Base-by-base conservation (phyloP, 2,113 vertebrate species). In the Hypocryptadius cinnamomeus region DNA sequence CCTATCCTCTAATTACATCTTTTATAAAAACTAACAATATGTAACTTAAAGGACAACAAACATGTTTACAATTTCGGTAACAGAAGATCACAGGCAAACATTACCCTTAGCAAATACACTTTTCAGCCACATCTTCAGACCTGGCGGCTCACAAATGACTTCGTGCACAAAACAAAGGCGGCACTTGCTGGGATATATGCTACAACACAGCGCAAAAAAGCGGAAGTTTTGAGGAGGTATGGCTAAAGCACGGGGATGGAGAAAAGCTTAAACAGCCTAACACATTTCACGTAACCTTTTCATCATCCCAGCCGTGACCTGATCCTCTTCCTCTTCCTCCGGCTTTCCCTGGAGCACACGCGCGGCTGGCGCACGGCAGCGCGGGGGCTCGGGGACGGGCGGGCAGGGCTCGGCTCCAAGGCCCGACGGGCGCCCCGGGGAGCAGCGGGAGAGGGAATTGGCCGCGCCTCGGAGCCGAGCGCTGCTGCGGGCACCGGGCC, bases 11-110 rank as follows among this genome's bases (percentile, higher is more conserved):
- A 79, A 39, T 22, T 19, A 14, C 19, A 40, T 5, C 3, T 85
- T 56, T 23, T 12, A 30, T 5, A 69, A 61, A 84, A 61, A 19
- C 16, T 45, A 57, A 25, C 13, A 23, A 7, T 11, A 66, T 1
- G 16, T 37, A 42, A 22, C 20, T 27, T 51, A 17, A 64, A 72
- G 22, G 24, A 44, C 56, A 70, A 33, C 6, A 37, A 51, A 3
- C 3, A 40, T 0, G 17, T 6, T 48, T 22, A 12, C 6, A 15
- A 7, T 48, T 54, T 23, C 30, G 11, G 0, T 19, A 71, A 39
- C 1, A 12, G 33, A 25, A n/a, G 20, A 40, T 3, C 14, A 44
- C 0, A 25, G 13, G 18, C 25, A 39, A 40, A 18, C 61, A 9
- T 4, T 10, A 47, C 13, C 23, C 10, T 53, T 2, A 16, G 24